phyloP scores from a whole-genome alignment of 2,888 invertebrate species.

The Drosophila stalkeri region DNA sequence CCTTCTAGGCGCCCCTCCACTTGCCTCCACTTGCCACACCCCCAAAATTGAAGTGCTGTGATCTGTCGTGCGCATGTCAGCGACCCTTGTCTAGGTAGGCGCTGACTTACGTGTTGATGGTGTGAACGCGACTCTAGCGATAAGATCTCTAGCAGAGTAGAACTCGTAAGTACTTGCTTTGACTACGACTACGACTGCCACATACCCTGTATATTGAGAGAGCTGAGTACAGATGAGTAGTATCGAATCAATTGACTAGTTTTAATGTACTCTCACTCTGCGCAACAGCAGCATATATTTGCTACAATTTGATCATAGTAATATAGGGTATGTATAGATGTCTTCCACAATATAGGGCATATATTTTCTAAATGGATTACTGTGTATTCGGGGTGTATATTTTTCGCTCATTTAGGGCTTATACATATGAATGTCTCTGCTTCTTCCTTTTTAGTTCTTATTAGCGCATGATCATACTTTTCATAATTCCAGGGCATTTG shows the following conservation, averaged over 20 bases:
- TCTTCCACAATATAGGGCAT: too few species aligned
- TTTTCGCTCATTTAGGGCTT: too few species aligned
- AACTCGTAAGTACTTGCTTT: slow-evolving; percentile 1
- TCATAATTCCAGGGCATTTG: too few species aligned
- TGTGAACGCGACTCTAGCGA: slow-evolving; percentile 59
- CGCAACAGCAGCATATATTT: background rate
- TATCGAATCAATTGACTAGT: too few species aligned
- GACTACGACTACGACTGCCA: background rate
- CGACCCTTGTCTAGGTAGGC: slow-evolving; percentile 58
- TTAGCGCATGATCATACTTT: too few species aligned
- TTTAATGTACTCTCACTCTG: too few species aligned
- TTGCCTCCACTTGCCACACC: background rate
- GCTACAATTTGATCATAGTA: background rate
- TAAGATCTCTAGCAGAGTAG: slow-evolving; percentile 52
- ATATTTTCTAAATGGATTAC: too few species aligned
- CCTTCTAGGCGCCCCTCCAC: background rate
- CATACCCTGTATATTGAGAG: background rate
- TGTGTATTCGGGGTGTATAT: too few species aligned
- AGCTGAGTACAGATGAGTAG: background rate
- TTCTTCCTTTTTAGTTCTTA: too few species aligned
- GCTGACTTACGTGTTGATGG: slow-evolving; percentile 49
- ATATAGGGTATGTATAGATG: too few species aligned
- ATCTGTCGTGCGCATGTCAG: slow-evolving; percentile 57
- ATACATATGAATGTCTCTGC: too few species aligned
- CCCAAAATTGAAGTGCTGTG: background rate